These are phyloP conservation scores for Koerneria pararmatus DNA, from an alignment of 2,888 invertebrate species.

Conservation along the genomic window DNA sequence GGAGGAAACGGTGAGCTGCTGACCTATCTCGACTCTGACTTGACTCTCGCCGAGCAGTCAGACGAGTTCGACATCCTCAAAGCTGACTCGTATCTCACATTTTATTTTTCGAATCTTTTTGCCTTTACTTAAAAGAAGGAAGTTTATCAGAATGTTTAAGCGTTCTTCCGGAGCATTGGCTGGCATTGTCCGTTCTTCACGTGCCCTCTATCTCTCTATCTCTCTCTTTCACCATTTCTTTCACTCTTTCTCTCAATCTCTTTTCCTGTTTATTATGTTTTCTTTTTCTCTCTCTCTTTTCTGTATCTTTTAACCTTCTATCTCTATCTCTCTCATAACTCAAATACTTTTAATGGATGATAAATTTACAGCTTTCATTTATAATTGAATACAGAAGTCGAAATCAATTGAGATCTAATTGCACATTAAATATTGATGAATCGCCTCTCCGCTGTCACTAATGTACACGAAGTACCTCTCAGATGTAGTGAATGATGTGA, in stretches of 20 bases:
- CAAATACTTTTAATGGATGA: too few relatives aligned
- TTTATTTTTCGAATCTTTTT: neutral
- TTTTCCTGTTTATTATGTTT: neutral
- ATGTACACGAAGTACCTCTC: too few relatives aligned
- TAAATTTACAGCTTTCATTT: too few relatives aligned
- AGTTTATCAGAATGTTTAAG: neutral
- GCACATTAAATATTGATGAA: too few relatives aligned
- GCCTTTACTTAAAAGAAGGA: neutral
- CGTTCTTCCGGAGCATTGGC: neutral
- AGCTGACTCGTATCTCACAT: constrained; percentile 66
- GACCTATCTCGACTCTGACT: constrained; percentile 91
- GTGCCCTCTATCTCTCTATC: constrained; percentile 25
- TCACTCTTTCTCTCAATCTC: constrained; percentile 19
- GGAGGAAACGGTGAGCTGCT: constrained; percentile 77
- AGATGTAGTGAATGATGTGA: too few relatives aligned
- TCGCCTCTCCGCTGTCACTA: too few relatives aligned
- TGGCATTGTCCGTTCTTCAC: constrained; percentile 17
- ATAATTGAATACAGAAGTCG: too few relatives aligned
- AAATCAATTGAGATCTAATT: too few relatives aligned
- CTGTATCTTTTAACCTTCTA: neutral
- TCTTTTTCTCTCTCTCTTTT: neutral
- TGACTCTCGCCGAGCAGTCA: constrained; percentile 89
- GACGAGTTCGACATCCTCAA: constrained; percentile 95
- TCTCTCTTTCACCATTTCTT: constrained; percentile 18
- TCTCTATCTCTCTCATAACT: neutral